A percentile compares a stretch with the other conserved stretches of the same genome.
Evolutionary conservation across 2,797 vertebrate genomes (phyloP).

Genomic region (Acanthiza pusilla): DNA sequence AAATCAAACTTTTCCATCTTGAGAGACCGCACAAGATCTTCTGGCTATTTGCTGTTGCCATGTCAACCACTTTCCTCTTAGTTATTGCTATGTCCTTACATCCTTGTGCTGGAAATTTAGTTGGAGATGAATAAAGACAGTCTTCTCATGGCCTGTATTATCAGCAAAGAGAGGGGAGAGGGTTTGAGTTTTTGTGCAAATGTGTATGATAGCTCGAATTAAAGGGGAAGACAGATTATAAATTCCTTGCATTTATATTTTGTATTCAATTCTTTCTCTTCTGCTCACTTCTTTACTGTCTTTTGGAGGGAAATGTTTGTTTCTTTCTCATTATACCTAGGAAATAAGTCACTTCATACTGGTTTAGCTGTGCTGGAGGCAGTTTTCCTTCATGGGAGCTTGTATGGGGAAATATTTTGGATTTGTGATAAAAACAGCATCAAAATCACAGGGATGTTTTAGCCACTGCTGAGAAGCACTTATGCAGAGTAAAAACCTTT

Average conservation of each 20-base stretch:
- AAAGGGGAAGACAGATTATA: background rate
- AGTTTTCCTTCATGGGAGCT: background rate
- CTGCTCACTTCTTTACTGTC: background rate
- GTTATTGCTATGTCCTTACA: background rate
- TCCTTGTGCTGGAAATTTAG: background rate
- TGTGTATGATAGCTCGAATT: background rate
- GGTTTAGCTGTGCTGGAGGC: background rate
- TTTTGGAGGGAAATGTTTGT: background rate
- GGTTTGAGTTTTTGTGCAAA: background rate
- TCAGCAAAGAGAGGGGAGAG: background rate
- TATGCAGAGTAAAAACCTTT: background rate
- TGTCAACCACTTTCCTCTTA: background rate
- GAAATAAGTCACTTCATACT: background rate
- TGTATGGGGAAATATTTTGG: background rate
- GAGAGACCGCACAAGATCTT: background rate
- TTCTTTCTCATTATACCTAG: background rate
- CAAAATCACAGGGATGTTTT: background rate
- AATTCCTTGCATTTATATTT: background rate
- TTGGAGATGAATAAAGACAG: background rate
- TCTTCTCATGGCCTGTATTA: background rate
- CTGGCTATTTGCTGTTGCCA: slow-evolving; percentile 29
- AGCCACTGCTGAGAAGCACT: rapidly evolving
- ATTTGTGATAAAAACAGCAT: background rate
- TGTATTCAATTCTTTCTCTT: background rate
- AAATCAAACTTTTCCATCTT: slow-evolving; percentile 1